Evolutionary conservation across 2,797 vertebrate genomes (phyloP), one percentile per base, ranked within the genome.

Genomic region (Furcifer pardalis): DNA sequence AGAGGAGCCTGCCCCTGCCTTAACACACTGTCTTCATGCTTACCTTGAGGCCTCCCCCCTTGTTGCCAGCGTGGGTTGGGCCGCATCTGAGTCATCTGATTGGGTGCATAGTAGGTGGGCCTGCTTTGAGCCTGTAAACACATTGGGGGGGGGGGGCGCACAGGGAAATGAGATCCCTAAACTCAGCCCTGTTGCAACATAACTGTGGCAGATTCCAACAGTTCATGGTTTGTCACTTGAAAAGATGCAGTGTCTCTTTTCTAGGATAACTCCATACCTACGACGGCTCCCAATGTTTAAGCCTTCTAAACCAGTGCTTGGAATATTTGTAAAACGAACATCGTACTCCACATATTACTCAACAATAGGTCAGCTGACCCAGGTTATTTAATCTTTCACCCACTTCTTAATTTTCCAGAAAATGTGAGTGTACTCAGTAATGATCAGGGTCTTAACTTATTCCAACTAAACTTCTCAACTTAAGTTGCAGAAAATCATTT

Each of bases 51-150:
- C 94, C 99, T 96, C 82, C 98, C 98, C 32, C 98, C 97, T 91
- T 98, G 98, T 92, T 99, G 99, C 99, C 99, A 99, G 87, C 98
- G 95, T 72, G 98, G 98, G 94, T 97, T 98, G 88, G 98, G 99
- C 86, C 98, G 97, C 96, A 99, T 99, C 94, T 99, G 99, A 32
- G 98, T 96, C 94, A 99, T 94, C 56, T 99, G 99, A 95, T 97
- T 99, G 66, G 98, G 98, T 89, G 98, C 97, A 89, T 99, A 99
- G 94, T 99, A 99, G 0, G 98, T 98, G 40, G 99, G 98, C 94
- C 99, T 97, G 91, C 97, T 99, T 96, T 99, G 99, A 82, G 98
- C 97, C 99, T 99, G 94, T n/a, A 12, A 30, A 56, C 90, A 77
- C 87, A 87, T n/a, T n/a, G n/a, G n/a, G n/a, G 76, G 77, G 62